Evolutionary conservation across 1,140 invertebrate genomes (phyloP), one percentile per base, ranked within the genome.

Genomic region (Gonioctena quinquepunctata): DNA sequence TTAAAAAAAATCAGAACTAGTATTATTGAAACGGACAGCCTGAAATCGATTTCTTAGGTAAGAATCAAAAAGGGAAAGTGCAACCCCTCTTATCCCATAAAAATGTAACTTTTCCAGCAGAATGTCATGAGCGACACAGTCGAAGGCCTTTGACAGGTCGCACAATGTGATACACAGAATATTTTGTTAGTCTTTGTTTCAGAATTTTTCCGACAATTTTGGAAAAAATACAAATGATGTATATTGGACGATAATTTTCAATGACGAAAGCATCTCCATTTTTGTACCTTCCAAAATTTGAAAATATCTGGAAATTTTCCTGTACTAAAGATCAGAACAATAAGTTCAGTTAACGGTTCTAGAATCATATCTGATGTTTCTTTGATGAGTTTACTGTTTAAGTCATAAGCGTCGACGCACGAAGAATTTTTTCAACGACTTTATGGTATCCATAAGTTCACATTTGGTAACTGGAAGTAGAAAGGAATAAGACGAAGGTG

Each of bases 111-210:
- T 71, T 42, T 62, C 0, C 16, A 69, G 52, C 27, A 74, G 26
- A 7, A 25, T 49, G 8, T 54, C 33, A 62, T 73, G 65, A 25
- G 22, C n/a, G 25, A 75, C 68, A 66, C 68, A 73, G 25, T 75
- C 66, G 18, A 73, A 75, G 13, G 71, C 73, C 26, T 72, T 72
- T 11, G 26, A 70, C 4, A 73, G 18, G 33, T 73, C 64, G 28
- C 61, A 68, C 16, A 73, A 66, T 7, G 61, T 70, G 11, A 62
- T 52, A 16, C 21, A 26, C 18, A 52, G 18, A 18, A 13, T 18
- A 2, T 70, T 19, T 5, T 57, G 66, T 18, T 63, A 49, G 21
- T 75, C 68, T 27, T 73, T 18, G 23, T 49, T 22, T 6, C 64
- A 22, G 6, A 72, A 22, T 21, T n/a, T n/a, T n/a, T n/a, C n/a